Base-by-base conservation (phyloP, 2,888 invertebrate genomes). In the Standfussiana lucernea region DNA sequence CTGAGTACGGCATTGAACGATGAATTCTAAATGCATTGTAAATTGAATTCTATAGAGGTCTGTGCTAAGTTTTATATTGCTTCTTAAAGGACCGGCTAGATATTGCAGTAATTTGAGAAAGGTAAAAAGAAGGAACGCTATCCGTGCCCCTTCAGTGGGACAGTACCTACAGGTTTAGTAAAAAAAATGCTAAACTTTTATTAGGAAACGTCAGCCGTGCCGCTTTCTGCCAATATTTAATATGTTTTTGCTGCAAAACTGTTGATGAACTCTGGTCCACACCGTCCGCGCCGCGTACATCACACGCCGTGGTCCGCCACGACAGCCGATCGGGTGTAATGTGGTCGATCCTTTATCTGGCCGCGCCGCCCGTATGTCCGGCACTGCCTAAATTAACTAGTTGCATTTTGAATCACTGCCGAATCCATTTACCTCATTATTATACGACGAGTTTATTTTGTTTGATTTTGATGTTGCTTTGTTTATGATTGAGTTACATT, bases 271-370 rank as follows among this genome's bases (percentile, higher is more conserved):
- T 7, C 70, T 62, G 71, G 37, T 45, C 21, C 11, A 10, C 45
- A 62, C 47, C 45, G 37, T 50, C 15, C 18, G 47, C n/a, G 32
- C 24, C 40, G 50, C 64, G 42, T 69, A 70, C 62, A 65, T 79
- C 40, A 83, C 28, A 37, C 42, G 37, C 13, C 3, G 32, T 35
- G 35, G 67, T 79, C 35, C 15, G 40, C 61, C 28, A 24, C 56
- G 72, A 68, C 75, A 71, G 45, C 62, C 42, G 67, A 53, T 42
- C 15, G 53, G 21, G 35, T 80, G 77, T 74, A 67, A 74, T 80
- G 80, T 68, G 66, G 66, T 53, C 64, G n/a, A 69, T 56, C 67
- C 75, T 80, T 77, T 80, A 86, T 66, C 72, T 47, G 47, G 13
- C 13, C 28, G 2, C 11, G 42, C 84, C n/a, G 42, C 80, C 71